These are phyloP conservation scores for Pseudomyrmex flavicornis DNA, from an alignment of 1,140 invertebrate species.

Conservation along the genomic window DNA sequence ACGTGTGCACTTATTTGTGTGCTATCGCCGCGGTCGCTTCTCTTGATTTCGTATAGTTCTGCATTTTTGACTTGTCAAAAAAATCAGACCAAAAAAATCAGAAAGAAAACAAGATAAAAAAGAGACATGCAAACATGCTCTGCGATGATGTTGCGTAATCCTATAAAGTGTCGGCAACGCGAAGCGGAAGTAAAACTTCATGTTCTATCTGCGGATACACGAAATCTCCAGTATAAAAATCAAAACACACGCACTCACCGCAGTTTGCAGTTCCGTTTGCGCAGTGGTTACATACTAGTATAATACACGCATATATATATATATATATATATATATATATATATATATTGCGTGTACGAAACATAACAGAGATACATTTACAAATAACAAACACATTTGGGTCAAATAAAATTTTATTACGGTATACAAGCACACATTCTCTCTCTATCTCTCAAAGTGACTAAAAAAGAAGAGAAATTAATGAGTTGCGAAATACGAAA, in stretches of 20 bases:
- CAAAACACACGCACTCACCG: constrained; percentile 30
- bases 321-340: neutral
- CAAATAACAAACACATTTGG: neutral
- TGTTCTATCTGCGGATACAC: constrained; percentile 33
- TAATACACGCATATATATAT: neutral
- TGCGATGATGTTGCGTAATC: constrained; percentile 25
- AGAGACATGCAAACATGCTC: neutral
- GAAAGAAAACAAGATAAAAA: neutral
- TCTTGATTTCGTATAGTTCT: neutral
- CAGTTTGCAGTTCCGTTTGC: constrained; percentile 19
- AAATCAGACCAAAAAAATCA: too few relatives aligned
- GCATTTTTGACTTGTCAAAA: neutral
- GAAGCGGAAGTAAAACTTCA: constrained; percentile 46
- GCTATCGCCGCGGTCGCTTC: too few relatives aligned
- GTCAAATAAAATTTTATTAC: neutral
- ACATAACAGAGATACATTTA: neutral
- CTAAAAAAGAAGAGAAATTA: neutral
- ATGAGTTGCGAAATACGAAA: neutral
- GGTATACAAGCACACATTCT: neutral
- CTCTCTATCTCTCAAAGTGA: neutral
- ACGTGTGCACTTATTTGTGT: too few relatives aligned
- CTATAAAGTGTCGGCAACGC: constrained; percentile 28
- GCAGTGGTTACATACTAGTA: constrained; percentile 12
- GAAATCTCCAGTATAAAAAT: constrained; percentile 26
- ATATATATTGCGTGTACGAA: neutral